Conservation (phyloP, 2,797 vertebrate species). For the Novumbra hubbsi region DNA sequence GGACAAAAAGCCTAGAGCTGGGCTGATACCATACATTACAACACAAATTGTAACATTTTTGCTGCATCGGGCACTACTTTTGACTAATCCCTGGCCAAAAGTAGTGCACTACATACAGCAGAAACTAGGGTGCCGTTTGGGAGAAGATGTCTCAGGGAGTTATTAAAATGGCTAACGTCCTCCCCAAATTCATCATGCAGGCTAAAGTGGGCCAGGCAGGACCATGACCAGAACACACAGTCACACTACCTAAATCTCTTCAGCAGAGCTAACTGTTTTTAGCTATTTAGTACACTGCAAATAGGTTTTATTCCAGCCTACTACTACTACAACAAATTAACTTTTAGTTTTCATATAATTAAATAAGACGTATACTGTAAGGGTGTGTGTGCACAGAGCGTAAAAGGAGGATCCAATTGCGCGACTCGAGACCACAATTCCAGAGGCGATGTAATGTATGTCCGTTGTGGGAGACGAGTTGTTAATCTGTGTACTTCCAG, state of each 20-base stretch:
- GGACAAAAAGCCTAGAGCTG: neutral
- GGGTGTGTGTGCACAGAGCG: no score
- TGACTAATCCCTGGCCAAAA: conserved; percentile 1
- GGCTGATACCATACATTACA: neutral
- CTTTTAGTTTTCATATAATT: no score
- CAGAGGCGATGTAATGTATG: no score
- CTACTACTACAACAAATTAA: no score
- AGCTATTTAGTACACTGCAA: neutral
- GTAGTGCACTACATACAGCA: neutral
- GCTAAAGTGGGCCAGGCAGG: conserved; percentile 1
- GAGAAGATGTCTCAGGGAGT: neutral
- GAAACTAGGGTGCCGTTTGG: neutral
- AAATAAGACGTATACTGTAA: no score
- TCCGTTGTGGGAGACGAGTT: no score
- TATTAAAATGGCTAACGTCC: conserved; percentile 2
- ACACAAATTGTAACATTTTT: neutral
- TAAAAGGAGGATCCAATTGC: no score
- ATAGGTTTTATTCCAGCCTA: no score
- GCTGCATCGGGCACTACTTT: neutral
- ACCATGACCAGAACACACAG: neutral
- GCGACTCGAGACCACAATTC: no score
- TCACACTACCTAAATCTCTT: neutral
- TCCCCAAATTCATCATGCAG: neutral
- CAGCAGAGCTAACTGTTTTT: neutral
- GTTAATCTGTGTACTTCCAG: no score